Conservation (phyloP, 2,797 vertebrate genomes). For the Hafferia zeledoni region DNA sequence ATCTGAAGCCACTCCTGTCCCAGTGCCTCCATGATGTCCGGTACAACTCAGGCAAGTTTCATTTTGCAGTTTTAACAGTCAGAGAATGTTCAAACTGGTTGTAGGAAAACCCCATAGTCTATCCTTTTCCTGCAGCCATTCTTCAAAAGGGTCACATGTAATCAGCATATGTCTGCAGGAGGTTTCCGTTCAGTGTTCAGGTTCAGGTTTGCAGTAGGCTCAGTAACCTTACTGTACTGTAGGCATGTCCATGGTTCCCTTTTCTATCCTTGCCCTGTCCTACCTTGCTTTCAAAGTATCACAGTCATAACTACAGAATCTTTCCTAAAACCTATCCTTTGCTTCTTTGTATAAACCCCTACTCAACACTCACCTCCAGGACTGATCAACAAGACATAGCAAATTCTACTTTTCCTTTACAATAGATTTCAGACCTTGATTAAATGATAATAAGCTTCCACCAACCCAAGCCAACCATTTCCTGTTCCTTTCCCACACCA, state of each 20-base stretch:
- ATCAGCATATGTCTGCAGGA: background rate
- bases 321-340: background rate
- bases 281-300: background rate
- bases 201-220: background rate
- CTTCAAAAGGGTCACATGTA: background rate
- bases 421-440: background rate
- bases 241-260: background rate
- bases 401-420: background rate
- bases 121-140: background rate
- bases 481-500: background rate
- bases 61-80: background rate
- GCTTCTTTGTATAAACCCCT: background rate
- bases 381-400: background rate
- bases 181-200: background rate
- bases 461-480: background rate
- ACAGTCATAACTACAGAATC: background rate
- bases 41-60: background rate
- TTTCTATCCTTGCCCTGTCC: background rate
- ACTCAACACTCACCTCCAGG: background rate
- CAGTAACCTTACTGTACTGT: background rate
- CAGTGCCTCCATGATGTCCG: background rate
- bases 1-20: background rate
- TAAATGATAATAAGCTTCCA: background rate
- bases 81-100: background rate
- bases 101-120: background rate